These are phyloP conservation scores for Stramonita haemastoma DNA, from an alignment of 2,888 invertebrate species.

Conservation along the genomic window DNA sequence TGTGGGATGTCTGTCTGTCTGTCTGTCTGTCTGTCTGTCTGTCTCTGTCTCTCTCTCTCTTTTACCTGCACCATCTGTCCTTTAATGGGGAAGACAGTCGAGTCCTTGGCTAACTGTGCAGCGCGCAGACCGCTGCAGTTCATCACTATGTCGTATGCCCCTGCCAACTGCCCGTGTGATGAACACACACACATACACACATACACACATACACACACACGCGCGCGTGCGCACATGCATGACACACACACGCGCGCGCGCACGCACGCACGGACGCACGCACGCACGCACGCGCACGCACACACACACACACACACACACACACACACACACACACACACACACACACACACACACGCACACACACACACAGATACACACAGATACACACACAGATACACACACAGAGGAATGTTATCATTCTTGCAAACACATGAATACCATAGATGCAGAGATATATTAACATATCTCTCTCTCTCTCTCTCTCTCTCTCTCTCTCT, in stretches of 20 bases:
- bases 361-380: not conserved
- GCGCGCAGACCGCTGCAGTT: conserved; percentile 79
- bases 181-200: not conserved
- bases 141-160: conserved; percentile 77
- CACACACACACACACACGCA: not conserved
- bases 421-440: not conserved
- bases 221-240: not conserved
- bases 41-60: too few species aligned
- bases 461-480: not conserved
- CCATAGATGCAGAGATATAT: not conserved
- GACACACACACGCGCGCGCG: conserved; percentile 27
- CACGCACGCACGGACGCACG: not conserved
- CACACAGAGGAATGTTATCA: not conserved
- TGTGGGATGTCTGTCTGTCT: too few species aligned
- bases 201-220: not conserved
- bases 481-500: too few species aligned
- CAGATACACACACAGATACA: not conserved
- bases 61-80: conserved; percentile 74
- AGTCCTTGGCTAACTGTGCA: conserved; percentile 76
- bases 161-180: conserved; percentile 69
- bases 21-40: too few species aligned
- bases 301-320: not conserved
- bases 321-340: not conserved
- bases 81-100: conserved; percentile 72
- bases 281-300: not conserved